Conservation (phyloP, 2,888 invertebrate genomes). For the Acleris holmiana region DNA sequence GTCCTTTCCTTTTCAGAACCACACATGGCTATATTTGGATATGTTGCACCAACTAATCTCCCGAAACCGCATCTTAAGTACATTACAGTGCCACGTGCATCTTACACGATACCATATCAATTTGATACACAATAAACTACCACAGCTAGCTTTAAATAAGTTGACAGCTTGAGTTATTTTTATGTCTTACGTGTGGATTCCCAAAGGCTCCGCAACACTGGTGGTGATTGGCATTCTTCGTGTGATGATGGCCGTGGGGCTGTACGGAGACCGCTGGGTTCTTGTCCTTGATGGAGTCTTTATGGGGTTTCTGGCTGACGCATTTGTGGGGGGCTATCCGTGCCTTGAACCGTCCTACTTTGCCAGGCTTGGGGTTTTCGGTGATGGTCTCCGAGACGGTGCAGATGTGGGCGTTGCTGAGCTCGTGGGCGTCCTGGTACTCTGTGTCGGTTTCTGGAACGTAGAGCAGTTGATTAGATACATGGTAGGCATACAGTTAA, state of each 20-base stretch:
- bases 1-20: too few relatives aligned
- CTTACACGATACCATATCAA: too few relatives aligned
- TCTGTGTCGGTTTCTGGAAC: slow-evolving; percentile 72
- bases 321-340: slow-evolving; percentile 72
- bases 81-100: too few relatives aligned
- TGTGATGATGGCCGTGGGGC: slow-evolving; percentile 74
- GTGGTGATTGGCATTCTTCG: slow-evolving; percentile 77
- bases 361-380: slow-evolving; percentile 64
- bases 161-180: slow-evolving; percentile 72
- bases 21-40: too few relatives aligned
- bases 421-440: slow-evolving; percentile 62
- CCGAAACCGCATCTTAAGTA: too few relatives aligned
- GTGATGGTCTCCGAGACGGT: slow-evolving; percentile 52
- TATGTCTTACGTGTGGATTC: slow-evolving; percentile 77
- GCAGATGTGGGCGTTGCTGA: slow-evolving; percentile 51
- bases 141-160: slow-evolving; percentile 58
- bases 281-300: slow-evolving; percentile 54
- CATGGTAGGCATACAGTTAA: neutral
- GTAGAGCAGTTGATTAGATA: neutral
- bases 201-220: slow-evolving; percentile 81
- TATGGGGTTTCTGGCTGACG: slow-evolving; percentile 54
- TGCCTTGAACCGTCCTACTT: slow-evolving; percentile 70
- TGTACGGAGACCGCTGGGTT: slow-evolving; percentile 52
- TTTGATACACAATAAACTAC: neutral
- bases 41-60: too few relatives aligned